These are phyloP conservation scores for Chymomyza fuscimana DNA, from an alignment of 2,888 invertebrate species.

Conservation along the genomic window DNA sequence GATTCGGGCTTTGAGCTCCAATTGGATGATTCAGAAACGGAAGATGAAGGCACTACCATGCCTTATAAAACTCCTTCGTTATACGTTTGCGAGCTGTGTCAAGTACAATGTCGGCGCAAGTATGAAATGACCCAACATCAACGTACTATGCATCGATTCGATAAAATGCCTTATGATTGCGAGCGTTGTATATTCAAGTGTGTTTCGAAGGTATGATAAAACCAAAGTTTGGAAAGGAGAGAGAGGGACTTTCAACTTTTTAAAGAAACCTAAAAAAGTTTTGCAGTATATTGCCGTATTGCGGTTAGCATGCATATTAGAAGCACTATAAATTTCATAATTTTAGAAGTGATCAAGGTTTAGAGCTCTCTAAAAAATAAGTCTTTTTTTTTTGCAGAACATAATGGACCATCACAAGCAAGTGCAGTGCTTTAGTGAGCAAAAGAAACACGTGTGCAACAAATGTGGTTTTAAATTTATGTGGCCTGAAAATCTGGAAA, in stretches of 20 bases:
- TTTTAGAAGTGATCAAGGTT: neutral
- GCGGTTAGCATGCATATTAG: too few relatives aligned
- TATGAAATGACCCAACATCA: slow-evolving; percentile 77
- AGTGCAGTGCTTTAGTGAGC: slow-evolving; percentile 76
- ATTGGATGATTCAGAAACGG: slow-evolving; percentile 79
- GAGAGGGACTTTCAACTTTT: too few relatives aligned
- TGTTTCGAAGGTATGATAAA: slow-evolving; percentile 71
- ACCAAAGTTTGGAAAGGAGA: too few relatives aligned
- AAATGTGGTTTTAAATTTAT: slow-evolving; percentile 77
- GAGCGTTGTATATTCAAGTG: slow-evolving; percentile 82
- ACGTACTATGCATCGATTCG: slow-evolving; percentile 77
- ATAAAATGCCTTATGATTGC: slow-evolving; percentile 81
- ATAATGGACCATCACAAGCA: slow-evolving; percentile 82
- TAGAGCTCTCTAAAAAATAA: neutral
- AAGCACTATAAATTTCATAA: neutral
- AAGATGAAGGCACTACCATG: slow-evolving; percentile 56
- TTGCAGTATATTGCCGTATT: too few relatives aligned
- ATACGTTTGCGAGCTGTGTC: slow-evolving; percentile 74
- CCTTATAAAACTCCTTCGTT: slow-evolving; percentile 7
- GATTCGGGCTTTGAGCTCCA: slow-evolving; percentile 76
- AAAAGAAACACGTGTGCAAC: slow-evolving; percentile 69
- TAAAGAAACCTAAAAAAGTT: too few relatives aligned
- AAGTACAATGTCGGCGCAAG: slow-evolving; percentile 71
- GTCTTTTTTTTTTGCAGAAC: slow-evolving; percentile 75
- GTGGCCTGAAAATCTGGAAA: slow-evolving; percentile 77